Evolutionary conservation across 2,888 invertebrate genomes (phyloP).

Genomic region (Branchipolynoe longqiensis): DNA sequence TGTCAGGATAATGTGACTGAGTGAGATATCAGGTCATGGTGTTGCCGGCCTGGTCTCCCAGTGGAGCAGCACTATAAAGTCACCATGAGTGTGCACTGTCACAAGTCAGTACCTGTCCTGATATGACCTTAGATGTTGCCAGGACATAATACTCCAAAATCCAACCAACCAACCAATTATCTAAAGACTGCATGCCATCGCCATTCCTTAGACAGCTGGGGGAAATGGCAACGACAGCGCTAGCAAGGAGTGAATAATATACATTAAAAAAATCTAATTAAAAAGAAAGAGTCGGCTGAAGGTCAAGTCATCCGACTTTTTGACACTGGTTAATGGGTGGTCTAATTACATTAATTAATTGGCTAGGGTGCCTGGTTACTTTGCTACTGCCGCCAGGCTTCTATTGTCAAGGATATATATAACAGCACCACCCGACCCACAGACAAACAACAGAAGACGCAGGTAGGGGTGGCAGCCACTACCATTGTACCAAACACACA

Average conservation of each 20-base stretch:
- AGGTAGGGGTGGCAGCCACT: too few species aligned
- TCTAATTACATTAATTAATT: neutral
- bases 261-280: neutral
- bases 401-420: neutral
- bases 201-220: too few species aligned
- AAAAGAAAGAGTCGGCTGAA: neutral
- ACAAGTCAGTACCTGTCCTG: neutral
- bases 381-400: neutral
- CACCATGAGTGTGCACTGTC: too few species aligned
- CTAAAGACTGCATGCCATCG: neutral
- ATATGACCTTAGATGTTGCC: neutral
- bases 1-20: too few species aligned
- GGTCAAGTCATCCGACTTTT: neutral
- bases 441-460: neutral
- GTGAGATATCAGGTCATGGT: too few species aligned
- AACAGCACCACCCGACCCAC: neutral
- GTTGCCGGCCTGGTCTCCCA: too few species aligned
- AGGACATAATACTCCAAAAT: neutral
- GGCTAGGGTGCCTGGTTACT: neutral
- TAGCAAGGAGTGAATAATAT: too few species aligned
- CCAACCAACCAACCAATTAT: neutral
- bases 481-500: too few species aligned
- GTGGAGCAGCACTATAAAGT: too few species aligned
- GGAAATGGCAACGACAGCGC: too few species aligned
- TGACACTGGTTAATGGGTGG: neutral